Evolutionary conservation across 2,888 invertebrate species (phyloP), one percentile per base, ranked within the genome.

Genomic region (Tryphoninae sp.): DNA sequence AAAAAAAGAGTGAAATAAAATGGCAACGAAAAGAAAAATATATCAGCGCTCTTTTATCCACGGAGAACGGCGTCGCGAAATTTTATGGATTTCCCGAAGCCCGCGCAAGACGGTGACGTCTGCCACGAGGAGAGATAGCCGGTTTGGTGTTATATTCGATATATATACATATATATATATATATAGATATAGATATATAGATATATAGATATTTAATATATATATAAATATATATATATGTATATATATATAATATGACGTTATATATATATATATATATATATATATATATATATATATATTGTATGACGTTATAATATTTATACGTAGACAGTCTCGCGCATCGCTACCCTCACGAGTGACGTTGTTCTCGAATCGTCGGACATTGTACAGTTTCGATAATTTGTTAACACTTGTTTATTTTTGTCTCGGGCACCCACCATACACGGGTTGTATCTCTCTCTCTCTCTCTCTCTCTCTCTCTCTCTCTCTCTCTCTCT

Each of bases 331-430:
- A 61, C n/a, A 45, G 69, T 81, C 64, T 59, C 62, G 62, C 49
- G 72, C 69, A 61, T 73, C 68, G 55, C 68, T 33, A 33, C 53
- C 74, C 77, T 62, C 64, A 61, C 62, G 59, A 68, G 26, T 45
- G 62, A 49, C 45, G 67, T 69, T 51, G 22, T 40, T 58, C 62
- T 16, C 73, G 58, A 64, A 55, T 61, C 13, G 13, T 42, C 65
- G 26, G 40, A 74, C 81, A 81, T 81, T 58, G 73, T 81, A 58
- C n/a, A 55, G 9, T 23, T 55, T 55, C 65, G 42, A 55, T 16
- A 42, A 13, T 58, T 11, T 23, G 16, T 59, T 45, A 33, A 33
- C 6, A 4, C 33, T 61, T 71, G 23, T 26, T 40, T 22, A n/a
- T 16, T n/a, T 26, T 51, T 9, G 51, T 13, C 22, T 3, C 33